These are phyloP conservation scores for Crotophaga sulcirostris DNA, from an alignment of 2,113 vertebrate genomes.

Conservation along the genomic window DNA sequence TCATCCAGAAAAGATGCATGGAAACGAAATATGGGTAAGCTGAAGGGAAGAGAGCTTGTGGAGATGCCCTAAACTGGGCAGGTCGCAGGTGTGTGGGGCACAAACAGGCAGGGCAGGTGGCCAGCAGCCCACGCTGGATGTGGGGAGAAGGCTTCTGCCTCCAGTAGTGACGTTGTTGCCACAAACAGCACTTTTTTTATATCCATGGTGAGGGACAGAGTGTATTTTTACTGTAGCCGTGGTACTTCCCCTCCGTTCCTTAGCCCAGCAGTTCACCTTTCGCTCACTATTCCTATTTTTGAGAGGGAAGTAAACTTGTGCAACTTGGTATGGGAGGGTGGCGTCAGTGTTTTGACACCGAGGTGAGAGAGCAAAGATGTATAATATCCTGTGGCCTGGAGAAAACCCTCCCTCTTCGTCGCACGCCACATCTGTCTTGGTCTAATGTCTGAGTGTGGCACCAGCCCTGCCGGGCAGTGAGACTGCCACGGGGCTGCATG, in stretches of 20 bases:
- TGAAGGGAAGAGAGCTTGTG: neutral
- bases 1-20: constrained; percentile 75
- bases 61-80: neutral
- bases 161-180: neutral
- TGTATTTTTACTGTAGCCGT: neutral
- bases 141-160: neutral
- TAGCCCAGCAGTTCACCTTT: constrained; percentile 21
- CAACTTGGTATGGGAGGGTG: neutral
- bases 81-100: accelerated
- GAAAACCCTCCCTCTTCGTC: neutral
- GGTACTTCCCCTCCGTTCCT: neutral
- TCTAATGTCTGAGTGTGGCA: neutral
- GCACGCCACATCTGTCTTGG: neutral
- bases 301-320: constrained; percentile 32
- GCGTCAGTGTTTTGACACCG: neutral
- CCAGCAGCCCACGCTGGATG: accelerated
- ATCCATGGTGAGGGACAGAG: neutral
- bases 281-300: neutral
- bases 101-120: neutral
- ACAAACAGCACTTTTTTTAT: neutral
- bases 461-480: neutral
- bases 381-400: neutral
- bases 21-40: constrained; percentile 85
- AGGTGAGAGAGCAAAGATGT: neutral
- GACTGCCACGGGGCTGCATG: neutral